Conservation (phyloP, 1,140 invertebrate genomes). For the Neotoxoptera formosana region DNA sequence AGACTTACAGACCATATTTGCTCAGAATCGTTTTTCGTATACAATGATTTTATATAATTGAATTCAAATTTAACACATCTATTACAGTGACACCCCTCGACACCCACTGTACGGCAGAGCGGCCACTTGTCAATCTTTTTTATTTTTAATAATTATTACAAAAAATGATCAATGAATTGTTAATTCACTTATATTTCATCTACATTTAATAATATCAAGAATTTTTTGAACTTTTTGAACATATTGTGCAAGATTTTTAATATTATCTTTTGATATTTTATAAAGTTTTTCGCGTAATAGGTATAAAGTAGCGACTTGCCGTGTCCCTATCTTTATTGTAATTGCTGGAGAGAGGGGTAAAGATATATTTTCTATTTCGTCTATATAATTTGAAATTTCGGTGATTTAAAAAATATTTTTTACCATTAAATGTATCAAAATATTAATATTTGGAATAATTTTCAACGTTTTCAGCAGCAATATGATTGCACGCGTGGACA, state of each 20-base stretch:
- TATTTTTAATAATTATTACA: too few relatives aligned
- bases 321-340: background rate
- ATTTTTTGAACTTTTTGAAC: background rate
- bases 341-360: background rate
- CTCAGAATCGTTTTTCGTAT: too few relatives aligned
- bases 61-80: too few relatives aligned
- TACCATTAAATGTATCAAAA: background rate
- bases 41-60: too few relatives aligned
- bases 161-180: too few relatives aligned
- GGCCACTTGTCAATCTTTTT: too few relatives aligned
- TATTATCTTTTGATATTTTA: background rate
- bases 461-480: background rate
- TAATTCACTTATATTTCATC: too few relatives aligned
- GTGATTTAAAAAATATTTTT: too few relatives aligned
- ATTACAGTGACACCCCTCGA: too few relatives aligned
- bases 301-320: background rate
- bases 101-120: too few relatives aligned
- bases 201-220: background rate
- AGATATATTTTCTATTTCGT: background rate
- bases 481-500: background rate
- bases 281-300: background rate
- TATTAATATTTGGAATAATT: background rate
- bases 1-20: too few relatives aligned
- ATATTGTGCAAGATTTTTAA: background rate
- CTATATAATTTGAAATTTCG: too few relatives aligned